Evolutionary conservation across 2,113 vertebrate genomes (phyloP).

Genomic region (Jacana jacana): DNA sequence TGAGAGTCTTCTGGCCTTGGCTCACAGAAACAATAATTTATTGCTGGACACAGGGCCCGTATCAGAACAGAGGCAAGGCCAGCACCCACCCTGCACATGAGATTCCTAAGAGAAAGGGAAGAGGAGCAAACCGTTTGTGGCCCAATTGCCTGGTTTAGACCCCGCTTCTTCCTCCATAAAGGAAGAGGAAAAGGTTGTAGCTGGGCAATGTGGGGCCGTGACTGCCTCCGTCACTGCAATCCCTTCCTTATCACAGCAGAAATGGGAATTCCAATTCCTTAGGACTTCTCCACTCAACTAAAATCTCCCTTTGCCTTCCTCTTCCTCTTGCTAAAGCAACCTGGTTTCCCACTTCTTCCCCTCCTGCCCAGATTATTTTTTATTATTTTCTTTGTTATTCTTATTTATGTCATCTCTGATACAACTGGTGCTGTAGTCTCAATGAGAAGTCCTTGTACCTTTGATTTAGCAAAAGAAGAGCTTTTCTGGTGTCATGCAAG

Average conservation of each 20-base stretch:
- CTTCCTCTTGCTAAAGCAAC: background rate
- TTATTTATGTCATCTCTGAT: background rate
- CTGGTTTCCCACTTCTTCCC: accelerated
- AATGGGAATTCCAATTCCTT: background rate
- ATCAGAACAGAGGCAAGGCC: accelerated
- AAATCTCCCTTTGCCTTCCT: background rate
- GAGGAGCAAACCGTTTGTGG: background rate
- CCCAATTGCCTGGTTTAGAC: background rate
- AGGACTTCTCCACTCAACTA: background rate
- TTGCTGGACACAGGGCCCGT: background rate
- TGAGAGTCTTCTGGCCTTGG: background rate
- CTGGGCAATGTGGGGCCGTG: background rate
- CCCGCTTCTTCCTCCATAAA: background rate
- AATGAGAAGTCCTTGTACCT: background rate
- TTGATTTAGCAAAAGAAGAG: background rate
- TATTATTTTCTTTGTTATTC: background rate
- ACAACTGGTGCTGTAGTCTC: background rate
- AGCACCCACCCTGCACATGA: background rate
- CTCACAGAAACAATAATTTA: background rate
- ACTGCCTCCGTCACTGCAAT: background rate
- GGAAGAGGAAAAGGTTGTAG: background rate
- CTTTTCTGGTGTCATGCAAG: background rate
- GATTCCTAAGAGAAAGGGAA: background rate
- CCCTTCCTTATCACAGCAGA: background rate
- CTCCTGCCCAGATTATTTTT: background rate